Evolutionary conservation across 2,797 vertebrate species (phyloP).

Genomic region (Chloroceryle inda): DNA sequence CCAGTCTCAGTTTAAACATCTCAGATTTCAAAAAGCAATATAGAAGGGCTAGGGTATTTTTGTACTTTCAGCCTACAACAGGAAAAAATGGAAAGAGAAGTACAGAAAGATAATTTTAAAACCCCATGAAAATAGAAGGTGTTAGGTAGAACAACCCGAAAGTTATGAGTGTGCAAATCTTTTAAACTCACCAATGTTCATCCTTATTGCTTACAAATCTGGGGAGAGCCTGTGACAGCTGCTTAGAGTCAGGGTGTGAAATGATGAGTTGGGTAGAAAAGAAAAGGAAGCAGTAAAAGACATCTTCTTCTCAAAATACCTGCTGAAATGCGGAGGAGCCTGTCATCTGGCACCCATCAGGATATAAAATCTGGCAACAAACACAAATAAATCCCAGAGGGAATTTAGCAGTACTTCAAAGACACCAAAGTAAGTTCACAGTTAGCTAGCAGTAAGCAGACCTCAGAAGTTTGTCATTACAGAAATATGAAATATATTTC

Average conservation of each 20-base stretch:
- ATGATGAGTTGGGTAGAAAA: slow-evolving; percentile 17
- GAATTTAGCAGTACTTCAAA: slow-evolving; percentile 51
- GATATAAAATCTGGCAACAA: slow-evolving; percentile 30
- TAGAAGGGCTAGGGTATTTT: neutral
- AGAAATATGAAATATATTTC: neutral
- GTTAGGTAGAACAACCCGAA: neutral
- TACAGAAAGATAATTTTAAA: neutral
- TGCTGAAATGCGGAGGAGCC: neutral
- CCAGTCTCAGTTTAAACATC: neutral
- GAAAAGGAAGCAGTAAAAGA: slow-evolving; percentile 49
- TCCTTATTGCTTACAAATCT: slow-evolving; percentile 34
- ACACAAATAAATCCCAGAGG: slow-evolving; percentile 47
- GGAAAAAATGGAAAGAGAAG: neutral
- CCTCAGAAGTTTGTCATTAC: neutral
- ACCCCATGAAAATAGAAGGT: neutral
- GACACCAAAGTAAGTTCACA: slow-evolving; percentile 22
- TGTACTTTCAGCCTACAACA: neutral
- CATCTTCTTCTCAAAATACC: slow-evolving; percentile 54
- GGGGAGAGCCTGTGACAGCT: slow-evolving; percentile 46
- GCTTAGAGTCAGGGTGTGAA: slow-evolving; percentile 36
- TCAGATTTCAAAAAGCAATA: neutral
- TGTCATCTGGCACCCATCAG: slow-evolving; percentile 63
- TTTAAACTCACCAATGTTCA: neutral
- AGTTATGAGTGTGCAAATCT: slow-evolving; percentile 19
- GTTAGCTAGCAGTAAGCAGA: neutral